Evolutionary conservation across 2,113 vertebrate genomes (phyloP).

Genomic region (Lepus europaeus): DNA sequence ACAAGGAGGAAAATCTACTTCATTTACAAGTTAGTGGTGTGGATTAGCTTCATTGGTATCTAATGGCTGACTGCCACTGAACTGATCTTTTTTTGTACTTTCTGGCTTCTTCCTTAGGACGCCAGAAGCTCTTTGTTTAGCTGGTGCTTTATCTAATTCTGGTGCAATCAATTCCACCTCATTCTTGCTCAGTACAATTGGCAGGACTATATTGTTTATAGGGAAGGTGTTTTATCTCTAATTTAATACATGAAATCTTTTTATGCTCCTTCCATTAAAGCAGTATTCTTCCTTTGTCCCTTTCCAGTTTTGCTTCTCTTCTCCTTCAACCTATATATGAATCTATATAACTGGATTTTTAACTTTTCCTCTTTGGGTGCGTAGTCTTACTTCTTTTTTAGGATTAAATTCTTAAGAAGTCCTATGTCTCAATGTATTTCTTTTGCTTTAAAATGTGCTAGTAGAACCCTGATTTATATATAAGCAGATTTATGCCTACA

Average conservation of each 20-base stretch:
- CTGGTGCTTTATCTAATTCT: conserved; percentile 76
- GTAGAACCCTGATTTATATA: conserved; percentile 47
- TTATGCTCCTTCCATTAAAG: neutral
- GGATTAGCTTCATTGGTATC: conserved; percentile 72
- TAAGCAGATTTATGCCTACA: conserved; percentile 44
- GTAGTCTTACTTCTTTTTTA: neutral
- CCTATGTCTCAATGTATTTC: neutral
- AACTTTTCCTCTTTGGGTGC: conserved; percentile 32
- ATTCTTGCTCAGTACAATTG: conserved; percentile 57
- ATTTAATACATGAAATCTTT: conserved; percentile 71
- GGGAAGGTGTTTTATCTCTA: conserved; percentile 58
- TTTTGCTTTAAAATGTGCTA: conserved; percentile 50
- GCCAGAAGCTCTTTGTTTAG: conserved; percentile 76
- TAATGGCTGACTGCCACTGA: conserved; percentile 77
- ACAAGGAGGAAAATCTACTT: conserved; percentile 77
- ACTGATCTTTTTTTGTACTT: conserved; percentile 73
- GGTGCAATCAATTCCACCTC: conserved; percentile 76
- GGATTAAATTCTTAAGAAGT: conserved; percentile 7
- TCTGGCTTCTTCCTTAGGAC: conserved; percentile 71
- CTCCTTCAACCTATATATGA: conserved; percentile 22
- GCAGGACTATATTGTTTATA: conserved; percentile 64
- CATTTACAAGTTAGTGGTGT: conserved; percentile 65
- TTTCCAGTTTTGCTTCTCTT: neutral
- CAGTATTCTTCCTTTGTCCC: neutral
- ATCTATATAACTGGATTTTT: conserved; percentile 33